phyloP scores from a whole-genome alignment of 2,888 invertebrate species.

The Eupithecia exiguata region DNA sequence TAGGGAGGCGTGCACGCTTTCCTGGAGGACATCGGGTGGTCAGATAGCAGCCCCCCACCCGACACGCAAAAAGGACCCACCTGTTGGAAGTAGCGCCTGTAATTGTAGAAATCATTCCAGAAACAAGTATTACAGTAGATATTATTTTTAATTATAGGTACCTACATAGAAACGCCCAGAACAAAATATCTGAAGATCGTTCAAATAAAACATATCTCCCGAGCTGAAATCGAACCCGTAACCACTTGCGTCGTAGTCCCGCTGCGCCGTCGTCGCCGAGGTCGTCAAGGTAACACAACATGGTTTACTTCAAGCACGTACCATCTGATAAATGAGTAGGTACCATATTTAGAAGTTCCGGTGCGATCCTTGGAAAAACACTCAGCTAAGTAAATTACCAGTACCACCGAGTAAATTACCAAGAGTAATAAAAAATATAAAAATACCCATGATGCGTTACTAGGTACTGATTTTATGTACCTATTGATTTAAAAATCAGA shows the following conservation, averaged over 20 bases:
- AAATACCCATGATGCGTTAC: neutral
- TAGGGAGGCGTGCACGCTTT: no score
- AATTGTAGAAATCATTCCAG: no score
- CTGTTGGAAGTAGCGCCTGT: no score
- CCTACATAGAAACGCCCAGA: no score
- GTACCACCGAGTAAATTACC: neutral
- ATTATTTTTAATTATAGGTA: no score
- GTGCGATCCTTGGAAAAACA: neutral
- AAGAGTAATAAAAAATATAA: no score
- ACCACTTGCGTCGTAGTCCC: neutral
- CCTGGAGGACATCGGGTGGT: no score
- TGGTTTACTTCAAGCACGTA: neutral
- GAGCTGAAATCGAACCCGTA: neutral
- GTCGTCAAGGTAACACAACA: neutral
- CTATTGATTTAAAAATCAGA: neutral
- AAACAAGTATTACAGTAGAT: no score
- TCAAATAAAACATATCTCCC: neutral
- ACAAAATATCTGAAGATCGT: neutral
- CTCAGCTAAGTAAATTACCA: neutral
- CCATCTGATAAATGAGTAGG: neutral
- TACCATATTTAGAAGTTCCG: constrained; percentile 4
- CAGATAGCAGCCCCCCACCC: no score
- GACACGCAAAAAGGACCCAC: no score
- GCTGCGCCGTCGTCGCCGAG: neutral
- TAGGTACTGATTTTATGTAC: neutral